phyloP scores from a whole-genome alignment of 1,140 invertebrate species.

The Neodiprion lecontei region DNA sequence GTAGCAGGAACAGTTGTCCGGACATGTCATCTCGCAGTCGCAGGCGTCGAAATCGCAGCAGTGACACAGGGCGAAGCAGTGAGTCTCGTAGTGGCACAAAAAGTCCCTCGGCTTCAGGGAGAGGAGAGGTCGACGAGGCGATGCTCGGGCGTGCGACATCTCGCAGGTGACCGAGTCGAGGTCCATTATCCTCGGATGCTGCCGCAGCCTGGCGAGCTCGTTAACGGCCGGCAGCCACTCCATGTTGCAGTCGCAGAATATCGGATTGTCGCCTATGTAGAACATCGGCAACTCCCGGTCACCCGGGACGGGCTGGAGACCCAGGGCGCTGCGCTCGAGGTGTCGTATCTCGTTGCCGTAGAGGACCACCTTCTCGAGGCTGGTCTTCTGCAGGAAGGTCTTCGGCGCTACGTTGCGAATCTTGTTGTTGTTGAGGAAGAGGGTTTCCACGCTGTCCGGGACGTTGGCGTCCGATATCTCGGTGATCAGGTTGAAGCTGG shows the following conservation, averaged over 20 bases:
- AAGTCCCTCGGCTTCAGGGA: conserved; percentile 88
- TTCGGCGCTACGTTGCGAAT: conserved; percentile 73
- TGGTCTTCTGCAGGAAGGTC: conserved; percentile 75
- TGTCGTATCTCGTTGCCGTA: conserved; percentile 77
- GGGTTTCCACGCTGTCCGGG: conserved; percentile 76
- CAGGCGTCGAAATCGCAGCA: conserved; percentile 96
- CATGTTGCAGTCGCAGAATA: conserved; percentile 85
- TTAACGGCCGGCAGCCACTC: conserved; percentile 85
- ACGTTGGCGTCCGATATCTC: conserved; percentile 72
- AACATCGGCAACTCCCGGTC: conserved; percentile 75
- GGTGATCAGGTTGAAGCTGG: conserved; percentile 75
- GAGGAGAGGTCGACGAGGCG: conserved; percentile 81
- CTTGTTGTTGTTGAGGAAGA: conserved; percentile 79
- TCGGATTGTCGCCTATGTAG: conserved; percentile 82
- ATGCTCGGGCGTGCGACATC: conserved; percentile 83
- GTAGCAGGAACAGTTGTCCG: conserved; percentile 91
- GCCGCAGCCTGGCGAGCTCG: conserved; percentile 71
- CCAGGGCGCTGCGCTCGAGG: conserved; percentile 75
- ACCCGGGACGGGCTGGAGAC: conserved; percentile 70
- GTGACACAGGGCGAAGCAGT: conserved; percentile 91
- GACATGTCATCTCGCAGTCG: conserved; percentile 95
- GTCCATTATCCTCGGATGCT: conserved; percentile 90
- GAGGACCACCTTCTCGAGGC: conserved; percentile 76
- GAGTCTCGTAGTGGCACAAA: conserved; percentile 89
- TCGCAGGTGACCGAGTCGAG: conserved; percentile 90